Base-by-base conservation (phyloP, 2,888 invertebrate species). In the Latrodectus elegans region DNA sequence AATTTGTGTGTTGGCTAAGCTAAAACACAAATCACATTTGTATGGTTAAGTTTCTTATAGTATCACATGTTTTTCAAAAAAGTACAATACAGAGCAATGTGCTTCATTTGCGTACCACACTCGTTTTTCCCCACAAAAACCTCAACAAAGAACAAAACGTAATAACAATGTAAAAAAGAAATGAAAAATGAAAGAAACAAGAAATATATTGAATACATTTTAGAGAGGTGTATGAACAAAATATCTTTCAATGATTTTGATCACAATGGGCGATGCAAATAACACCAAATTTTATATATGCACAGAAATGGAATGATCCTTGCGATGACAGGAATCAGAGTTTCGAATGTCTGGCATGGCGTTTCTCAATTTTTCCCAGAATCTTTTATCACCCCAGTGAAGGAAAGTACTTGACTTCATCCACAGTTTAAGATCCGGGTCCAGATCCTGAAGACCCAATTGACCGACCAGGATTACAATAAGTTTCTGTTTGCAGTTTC, bases 341-440 rank as follows among this genome's bases (percentile, higher is more conserved):
- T 78, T 89, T 60, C 78, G 38, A 52, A 89, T 84, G 68, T 96
- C 96, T 60, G 96, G 96, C 91, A 97, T 93, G 88, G 96, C 96
- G 92, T 96, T 97, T 91, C 96, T 95, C 89, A 98, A 93, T 91
- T 97, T 95, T 92, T 97, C 97, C 97, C 98, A 98, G 94, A 98
- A 98, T 92, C 96, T 94, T 91, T 96, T 96, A 92, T 98, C 97
- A 91, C 96, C 96, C 95, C 96, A 96, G 90, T 95, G 94, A 87
- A 97, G 94, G 79, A 96, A 94, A 81, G 96, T 96, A 91, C 96
- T 95, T 79, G 96, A 96, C 92, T 97, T 96, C 90, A 97, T 93
- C 92, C 96, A 97, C 90, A 96, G 94, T 91, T 96, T 94, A 91
- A 97, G 95, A 92, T 97, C 97, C 6, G 96, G 95, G 92, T 97